These are phyloP conservation scores for Selenia dentaria DNA, from an alignment of 2,888 invertebrate genomes.

Conservation along the genomic window DNA sequence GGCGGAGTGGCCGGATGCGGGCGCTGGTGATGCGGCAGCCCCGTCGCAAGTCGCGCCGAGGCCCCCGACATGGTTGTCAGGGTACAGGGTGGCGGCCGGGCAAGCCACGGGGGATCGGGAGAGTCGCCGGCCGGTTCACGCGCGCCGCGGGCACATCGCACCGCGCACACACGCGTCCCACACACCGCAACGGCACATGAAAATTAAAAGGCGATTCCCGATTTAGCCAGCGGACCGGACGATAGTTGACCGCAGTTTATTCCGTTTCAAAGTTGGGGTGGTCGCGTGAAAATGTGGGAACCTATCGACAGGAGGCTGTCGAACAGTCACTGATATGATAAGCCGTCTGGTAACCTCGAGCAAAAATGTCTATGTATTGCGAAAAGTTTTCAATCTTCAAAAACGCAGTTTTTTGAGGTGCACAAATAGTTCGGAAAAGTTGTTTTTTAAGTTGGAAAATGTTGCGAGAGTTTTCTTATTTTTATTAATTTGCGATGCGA, in stretches of 20 bases:
- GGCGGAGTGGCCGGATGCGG: conserved; percentile 93
- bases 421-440: conserved; percentile 42
- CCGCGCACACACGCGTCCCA: conserved; percentile 78
- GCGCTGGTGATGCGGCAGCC: conserved; percentile 89
- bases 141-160: conserved; percentile 82
- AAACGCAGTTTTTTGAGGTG: conserved; percentile 36
- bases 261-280: conserved; percentile 46
- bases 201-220: conserved; percentile 81
- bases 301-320: conserved; percentile 38
- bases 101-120: conserved; percentile 89
- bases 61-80: conserved; percentile 89
- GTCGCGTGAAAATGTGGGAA: conserved; percentile 17
- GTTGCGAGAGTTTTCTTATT: conserved; percentile 62
- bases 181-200: conserved; percentile 79
- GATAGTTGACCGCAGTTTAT: conserved; percentile 59
- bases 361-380: conserved; percentile 37
- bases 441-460: conserved; percentile 41
- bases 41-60: conserved; percentile 88
- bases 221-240: conserved; percentile 78
- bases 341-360: conserved; percentile 47
- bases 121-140: conserved; percentile 75
- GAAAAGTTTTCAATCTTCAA: conserved; percentile 34
- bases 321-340: conserved; percentile 70
- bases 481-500: conserved; percentile 45
- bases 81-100: conserved; percentile 93